These are phyloP conservation scores for Ectemnius continuus DNA, from an alignment of 2,888 invertebrate species.

Conservation along the genomic window DNA sequence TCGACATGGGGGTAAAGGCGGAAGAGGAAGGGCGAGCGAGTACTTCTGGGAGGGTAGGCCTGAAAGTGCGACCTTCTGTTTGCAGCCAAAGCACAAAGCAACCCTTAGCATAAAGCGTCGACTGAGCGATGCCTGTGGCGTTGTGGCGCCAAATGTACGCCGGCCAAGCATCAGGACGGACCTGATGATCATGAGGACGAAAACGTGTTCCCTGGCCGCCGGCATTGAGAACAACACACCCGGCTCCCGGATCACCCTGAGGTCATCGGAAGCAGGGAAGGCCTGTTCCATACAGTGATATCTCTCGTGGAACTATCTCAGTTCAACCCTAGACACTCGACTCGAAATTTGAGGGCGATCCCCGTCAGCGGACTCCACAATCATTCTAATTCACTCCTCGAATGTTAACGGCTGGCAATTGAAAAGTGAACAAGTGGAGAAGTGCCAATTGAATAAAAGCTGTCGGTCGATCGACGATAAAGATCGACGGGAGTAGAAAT, in stretches of 20 bases:
- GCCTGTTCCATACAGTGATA: slow-evolving; percentile 72
- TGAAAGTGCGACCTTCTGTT: slow-evolving; percentile 36
- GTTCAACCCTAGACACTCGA: slow-evolving; percentile 3
- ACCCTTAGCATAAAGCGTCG: slow-evolving; percentile 90
- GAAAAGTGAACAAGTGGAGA: no score
- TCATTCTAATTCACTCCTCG: no score
- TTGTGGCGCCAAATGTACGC: slow-evolving; percentile 92
- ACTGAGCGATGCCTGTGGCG: slow-evolving; percentile 92
- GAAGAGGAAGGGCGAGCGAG: neutral
- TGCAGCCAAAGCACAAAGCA: slow-evolving; percentile 76
- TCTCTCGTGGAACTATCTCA: neutral
- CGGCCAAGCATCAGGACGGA: slow-evolving; percentile 93
- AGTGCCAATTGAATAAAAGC: no score
- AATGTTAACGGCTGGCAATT: no score
- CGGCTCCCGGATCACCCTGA: slow-evolving; percentile 70
- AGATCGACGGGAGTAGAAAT: no score
- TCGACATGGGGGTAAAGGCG: no score
- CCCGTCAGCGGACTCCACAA: no score
- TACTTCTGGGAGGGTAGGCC: neutral
- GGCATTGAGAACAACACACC: slow-evolving; percentile 79
- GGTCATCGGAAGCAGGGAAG: slow-evolving; percentile 65
- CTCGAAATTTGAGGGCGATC: slow-evolving; percentile 11
- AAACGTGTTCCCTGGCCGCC: slow-evolving; percentile 87
- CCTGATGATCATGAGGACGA: slow-evolving; percentile 91
- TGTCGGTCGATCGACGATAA: no score